A percentile compares a stretch with the other conserved stretches of the same genome.
Evolutionary conservation across 2,888 invertebrate species (phyloP).

Genomic region (Syritta pipiens): DNA sequence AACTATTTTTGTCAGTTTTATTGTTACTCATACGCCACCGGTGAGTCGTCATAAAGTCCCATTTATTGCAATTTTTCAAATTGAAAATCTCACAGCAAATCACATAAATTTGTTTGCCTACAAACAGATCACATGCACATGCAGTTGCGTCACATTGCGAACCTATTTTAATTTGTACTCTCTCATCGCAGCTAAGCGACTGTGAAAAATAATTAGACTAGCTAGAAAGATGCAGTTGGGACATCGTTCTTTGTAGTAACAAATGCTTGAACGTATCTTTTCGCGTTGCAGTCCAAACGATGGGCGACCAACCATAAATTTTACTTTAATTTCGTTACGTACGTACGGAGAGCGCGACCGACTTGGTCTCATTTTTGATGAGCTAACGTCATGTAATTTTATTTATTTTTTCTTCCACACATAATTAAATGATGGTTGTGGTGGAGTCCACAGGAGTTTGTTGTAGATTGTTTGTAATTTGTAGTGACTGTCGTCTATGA

Average conservation of each 20-base stretch:
- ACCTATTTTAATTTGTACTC: constrained; percentile 31
- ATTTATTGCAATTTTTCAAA: constrained; percentile 17
- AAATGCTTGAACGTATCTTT: neutral
- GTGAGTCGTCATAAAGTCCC: neutral
- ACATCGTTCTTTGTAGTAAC: neutral
- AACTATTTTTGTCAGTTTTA: constrained; percentile 7
- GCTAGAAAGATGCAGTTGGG: no score
- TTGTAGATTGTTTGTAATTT: neutral
- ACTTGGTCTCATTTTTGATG: constrained; percentile 1
- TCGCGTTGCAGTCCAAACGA: neutral
- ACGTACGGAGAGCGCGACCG: neutral
- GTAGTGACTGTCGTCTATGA: neutral
- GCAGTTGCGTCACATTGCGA: constrained; percentile 42
- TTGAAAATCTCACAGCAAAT: constrained; percentile 3
- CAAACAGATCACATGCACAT: constrained; percentile 46
- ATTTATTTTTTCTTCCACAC: constrained; percentile 11
- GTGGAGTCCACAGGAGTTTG: no score
- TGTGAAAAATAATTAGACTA: constrained; percentile 39
- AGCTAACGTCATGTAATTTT: neutral
- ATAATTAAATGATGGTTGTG: no score
- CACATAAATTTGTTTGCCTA: constrained; percentile 22
- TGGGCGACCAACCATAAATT: constrained; percentile 14
- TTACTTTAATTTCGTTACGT: neutral
- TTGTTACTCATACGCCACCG: constrained; percentile 47
- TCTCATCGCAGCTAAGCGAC: constrained; percentile 7